These are phyloP conservation scores for Salvelinus alpinus DNA, from an alignment of 2,113 vertebrate genomes.

Conservation along the genomic window DNA sequence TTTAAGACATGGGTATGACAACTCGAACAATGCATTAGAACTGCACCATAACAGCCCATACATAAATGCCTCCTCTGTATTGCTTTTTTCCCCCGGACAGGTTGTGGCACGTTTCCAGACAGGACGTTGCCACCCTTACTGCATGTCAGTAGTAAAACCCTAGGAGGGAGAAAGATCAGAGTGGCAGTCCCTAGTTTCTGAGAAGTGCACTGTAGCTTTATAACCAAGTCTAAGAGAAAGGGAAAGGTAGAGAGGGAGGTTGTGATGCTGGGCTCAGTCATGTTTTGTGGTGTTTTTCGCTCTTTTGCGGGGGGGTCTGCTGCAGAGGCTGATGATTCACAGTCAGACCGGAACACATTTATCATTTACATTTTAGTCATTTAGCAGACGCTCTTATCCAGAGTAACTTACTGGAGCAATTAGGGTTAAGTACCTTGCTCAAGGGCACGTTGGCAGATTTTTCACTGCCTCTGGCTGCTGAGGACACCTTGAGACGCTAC, in stretches of 20 bases:
- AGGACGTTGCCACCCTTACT: conserved; percentile 50
- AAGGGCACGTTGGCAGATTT: too few relatives aligned
- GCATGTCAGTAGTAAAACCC: conserved; percentile 46
- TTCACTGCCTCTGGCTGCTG: conserved; percentile 34
- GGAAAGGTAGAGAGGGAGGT: conserved; percentile 17
- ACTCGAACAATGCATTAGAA: too few relatives aligned
- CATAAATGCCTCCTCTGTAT: conserved; percentile 54
- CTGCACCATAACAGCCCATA: conserved; percentile 33
- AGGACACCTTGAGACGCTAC: conserved; percentile 31
- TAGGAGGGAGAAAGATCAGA: too few relatives aligned
- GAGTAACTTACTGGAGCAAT: too few relatives aligned
- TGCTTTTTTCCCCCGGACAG: conserved; percentile 21
- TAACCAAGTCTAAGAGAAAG: neutral
- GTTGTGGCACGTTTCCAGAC: conserved; percentile 28
- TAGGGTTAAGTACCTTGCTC: too few relatives aligned
- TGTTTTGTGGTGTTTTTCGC: conserved; percentile 42
- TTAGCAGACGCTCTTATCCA: too few relatives aligned
- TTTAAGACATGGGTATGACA: too few relatives aligned
- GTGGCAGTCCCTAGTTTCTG: conserved; percentile 21
- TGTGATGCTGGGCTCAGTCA: conserved; percentile 58
- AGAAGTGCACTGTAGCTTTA: neutral
- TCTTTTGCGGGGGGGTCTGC: conserved; percentile 42
- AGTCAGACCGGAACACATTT: conserved; percentile 25
- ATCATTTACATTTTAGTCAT: too few relatives aligned
- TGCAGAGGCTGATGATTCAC: conserved; percentile 42